Percentiles rank a stretch among this genome's conserved stretches.
phyloP scores from a whole-genome alignment of 2,888 invertebrate genomes.

The Apomyelois bistriatella region DNA sequence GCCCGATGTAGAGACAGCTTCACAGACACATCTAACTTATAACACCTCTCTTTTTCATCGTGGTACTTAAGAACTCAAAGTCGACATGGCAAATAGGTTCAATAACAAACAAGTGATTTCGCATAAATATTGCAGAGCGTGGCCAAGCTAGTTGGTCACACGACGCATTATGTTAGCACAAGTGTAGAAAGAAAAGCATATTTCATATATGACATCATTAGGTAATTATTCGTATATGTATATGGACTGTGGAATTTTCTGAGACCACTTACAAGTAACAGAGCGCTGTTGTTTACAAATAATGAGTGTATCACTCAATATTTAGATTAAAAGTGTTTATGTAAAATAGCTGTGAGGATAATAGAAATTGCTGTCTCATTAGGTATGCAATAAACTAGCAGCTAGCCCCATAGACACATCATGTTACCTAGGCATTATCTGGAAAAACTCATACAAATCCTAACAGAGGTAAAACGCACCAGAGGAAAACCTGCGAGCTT shows the following conservation, averaged over 20 bases:
- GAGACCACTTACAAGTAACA: neutral
- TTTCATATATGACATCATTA: conserved; percentile 56
- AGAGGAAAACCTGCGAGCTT: too few relatives aligned
- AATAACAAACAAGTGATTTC: conserved; percentile 4
- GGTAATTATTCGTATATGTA: conserved; percentile 15
- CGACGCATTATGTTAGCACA: conserved; percentile 46
- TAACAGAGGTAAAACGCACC: too few relatives aligned
- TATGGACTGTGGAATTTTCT: conserved; percentile 19
- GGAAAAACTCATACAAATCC: too few relatives aligned
- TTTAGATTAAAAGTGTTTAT: conserved; percentile 4
- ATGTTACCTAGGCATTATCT: too few relatives aligned
- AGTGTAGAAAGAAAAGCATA: conserved; percentile 46
- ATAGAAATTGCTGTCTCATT: neutral
- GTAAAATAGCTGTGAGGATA: neutral
- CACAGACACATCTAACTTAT: too few relatives aligned
- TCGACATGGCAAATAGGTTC: conserved; percentile 4
- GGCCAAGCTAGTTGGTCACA: conserved; percentile 25
- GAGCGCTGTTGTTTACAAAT: neutral
- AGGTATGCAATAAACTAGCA: neutral
- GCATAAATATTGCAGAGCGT: conserved; percentile 16
- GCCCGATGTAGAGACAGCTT: too few relatives aligned
- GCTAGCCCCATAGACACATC: too few relatives aligned
- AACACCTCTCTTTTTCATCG: too few relatives aligned
- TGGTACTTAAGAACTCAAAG: too few relatives aligned
- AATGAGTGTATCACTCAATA: conserved; percentile 1